Conservation (phyloP, 2,797 vertebrate genomes). For the Enteromius mattozi region DNA sequence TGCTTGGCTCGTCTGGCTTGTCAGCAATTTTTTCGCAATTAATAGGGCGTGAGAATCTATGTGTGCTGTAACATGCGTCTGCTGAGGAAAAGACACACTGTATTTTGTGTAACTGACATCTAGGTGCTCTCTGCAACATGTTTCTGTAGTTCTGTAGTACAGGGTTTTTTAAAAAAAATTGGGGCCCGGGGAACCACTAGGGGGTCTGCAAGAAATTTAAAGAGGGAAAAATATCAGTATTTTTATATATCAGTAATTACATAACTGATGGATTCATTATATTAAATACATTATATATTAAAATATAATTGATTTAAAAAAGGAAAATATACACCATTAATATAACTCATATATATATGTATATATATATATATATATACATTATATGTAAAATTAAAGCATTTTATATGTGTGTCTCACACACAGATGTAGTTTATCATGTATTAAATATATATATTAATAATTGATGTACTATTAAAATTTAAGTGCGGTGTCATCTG, state of each 20-base stretch:
- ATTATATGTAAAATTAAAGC: no score
- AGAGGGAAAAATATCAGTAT: background rate
- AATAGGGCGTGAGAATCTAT: constrained; percentile 27
- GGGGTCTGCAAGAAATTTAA: background rate
- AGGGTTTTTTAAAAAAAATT: background rate
- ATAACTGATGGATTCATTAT: no score
- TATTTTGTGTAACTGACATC: background rate
- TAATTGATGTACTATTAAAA: background rate
- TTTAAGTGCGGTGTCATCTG: background rate
- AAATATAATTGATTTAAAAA: no score
- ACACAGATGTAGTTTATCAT: no score
- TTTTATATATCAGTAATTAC: no score
- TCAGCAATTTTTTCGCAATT: constrained; percentile 54
- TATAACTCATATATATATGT: no score
- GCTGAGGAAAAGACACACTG: background rate
- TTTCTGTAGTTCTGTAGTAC: background rate
- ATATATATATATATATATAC: no score
- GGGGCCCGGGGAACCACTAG: background rate
- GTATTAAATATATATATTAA: background rate
- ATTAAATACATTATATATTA: no score
- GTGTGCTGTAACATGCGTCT: background rate
- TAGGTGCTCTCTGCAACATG: background rate
- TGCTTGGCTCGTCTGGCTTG: constrained; percentile 43
- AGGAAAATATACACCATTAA: no score
- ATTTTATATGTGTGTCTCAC: no score